Evolutionary conservation across 2,113 vertebrate species (phyloP).

Genomic region (Gracilinanus agilis): DNA sequence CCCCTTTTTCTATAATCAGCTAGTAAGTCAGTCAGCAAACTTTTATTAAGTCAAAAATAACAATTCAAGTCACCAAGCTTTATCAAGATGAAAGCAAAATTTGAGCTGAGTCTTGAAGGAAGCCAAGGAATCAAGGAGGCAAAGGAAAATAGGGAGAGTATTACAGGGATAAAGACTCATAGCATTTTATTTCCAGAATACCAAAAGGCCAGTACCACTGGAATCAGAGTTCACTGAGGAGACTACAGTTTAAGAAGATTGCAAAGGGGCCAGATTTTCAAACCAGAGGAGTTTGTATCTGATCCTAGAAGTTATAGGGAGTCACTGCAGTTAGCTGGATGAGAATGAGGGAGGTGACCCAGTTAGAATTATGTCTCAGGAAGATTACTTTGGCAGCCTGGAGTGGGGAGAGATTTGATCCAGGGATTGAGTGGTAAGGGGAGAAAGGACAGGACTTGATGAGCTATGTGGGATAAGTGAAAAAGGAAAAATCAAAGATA

Average conservation of each 20-base stretch:
- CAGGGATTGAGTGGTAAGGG: background rate
- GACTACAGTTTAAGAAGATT: background rate
- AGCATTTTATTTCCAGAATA: no score
- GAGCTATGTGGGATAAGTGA: background rate
- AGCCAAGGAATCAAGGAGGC: background rate
- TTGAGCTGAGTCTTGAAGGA: background rate
- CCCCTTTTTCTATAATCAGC: background rate
- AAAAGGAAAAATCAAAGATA: no score
- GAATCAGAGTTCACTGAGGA: background rate
- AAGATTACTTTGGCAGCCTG: background rate
- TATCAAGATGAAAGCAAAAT: background rate
- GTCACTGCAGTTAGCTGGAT: background rate
- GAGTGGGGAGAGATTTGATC: background rate
- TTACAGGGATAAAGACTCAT: background rate
- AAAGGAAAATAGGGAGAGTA: background rate
- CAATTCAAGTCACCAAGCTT: background rate
- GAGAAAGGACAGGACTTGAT: background rate
- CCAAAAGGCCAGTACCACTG: background rate
- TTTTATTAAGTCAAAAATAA: background rate
- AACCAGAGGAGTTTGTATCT: background rate
- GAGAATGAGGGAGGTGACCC: background rate
- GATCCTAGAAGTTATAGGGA: background rate
- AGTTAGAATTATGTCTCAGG: background rate
- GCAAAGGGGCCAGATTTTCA: background rate
- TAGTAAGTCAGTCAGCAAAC: background rate